Conservation (phyloP, 1,140 invertebrate genomes). For the Saccostrea cuccullata region DNA sequence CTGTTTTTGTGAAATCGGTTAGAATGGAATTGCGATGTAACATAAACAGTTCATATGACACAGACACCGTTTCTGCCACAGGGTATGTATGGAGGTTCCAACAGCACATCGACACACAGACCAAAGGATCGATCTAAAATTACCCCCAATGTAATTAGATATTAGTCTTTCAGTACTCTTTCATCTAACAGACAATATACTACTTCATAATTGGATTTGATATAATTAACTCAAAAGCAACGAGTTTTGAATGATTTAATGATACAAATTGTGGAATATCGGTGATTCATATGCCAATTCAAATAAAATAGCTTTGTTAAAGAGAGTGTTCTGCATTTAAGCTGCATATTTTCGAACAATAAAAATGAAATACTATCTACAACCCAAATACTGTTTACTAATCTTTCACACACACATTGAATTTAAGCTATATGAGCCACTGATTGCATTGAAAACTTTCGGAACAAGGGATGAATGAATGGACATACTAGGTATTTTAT, state of each 20-base stretch:
- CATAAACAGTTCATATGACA: not conserved
- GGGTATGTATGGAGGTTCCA: conserved; percentile 6
- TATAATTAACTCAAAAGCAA: not conserved
- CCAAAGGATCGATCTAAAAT: conserved; percentile 8
- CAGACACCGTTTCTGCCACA: not conserved
- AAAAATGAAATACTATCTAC: not conserved
- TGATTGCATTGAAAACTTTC: not conserved
- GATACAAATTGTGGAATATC: not conserved
- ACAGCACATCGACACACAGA: not conserved
- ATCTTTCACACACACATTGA: not conserved
- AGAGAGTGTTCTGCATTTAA: not conserved
- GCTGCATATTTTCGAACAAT: not conserved
- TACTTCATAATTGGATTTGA: conserved; percentile 16
- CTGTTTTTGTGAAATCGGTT: conserved; percentile 30
- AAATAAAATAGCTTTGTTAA: not conserved
- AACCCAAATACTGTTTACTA: not conserved
- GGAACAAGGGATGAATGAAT: too few species aligned
- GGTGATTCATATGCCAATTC: not conserved
- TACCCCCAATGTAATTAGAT: conserved; percentile 7
- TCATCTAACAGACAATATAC: conserved; percentile 19
- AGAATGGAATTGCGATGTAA: not conserved
- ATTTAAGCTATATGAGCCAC: not conserved
- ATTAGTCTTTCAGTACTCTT: not conserved
- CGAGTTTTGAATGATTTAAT: not conserved
- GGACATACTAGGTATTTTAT: too few species aligned